phyloP scores from a whole-genome alignment of 2,113 vertebrate species.

The Benitochromis conjunctus region DNA sequence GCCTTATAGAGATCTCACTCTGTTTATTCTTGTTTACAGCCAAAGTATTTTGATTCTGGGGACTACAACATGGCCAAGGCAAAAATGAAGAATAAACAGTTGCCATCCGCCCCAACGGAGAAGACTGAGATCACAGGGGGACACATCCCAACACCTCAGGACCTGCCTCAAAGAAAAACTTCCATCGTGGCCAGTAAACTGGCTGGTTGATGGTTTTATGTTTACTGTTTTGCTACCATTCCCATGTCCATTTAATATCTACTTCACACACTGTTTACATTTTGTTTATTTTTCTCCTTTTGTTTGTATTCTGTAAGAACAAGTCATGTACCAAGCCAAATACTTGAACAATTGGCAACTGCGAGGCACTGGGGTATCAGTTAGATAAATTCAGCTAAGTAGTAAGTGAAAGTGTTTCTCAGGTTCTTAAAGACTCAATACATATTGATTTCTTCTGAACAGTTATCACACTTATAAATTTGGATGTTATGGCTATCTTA shows the following conservation, averaged over 20 bases:
- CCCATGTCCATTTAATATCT: constrained; percentile 73
- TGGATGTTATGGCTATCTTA: not conserved
- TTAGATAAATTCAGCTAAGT: not conserved
- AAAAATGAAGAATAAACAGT: constrained; percentile 97
- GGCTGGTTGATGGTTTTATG: constrained; percentile 84
- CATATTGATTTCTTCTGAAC: not conserved
- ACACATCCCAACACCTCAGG: constrained; percentile 98
- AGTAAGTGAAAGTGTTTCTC: not conserved
- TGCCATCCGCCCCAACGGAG: constrained; percentile 85
- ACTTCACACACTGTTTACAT: constrained; percentile 30
- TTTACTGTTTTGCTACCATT: constrained; percentile 79
- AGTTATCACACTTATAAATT: not conserved
- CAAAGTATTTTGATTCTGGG: constrained; percentile 98
- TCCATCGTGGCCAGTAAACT: constrained; percentile 97
- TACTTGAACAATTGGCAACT: constrained; percentile 9
- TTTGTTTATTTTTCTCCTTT: constrained; percentile 2
- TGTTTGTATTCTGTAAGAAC: constrained; percentile 37
- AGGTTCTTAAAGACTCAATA: not conserved
- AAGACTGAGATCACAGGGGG: constrained; percentile 96
- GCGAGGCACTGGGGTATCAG: not conserved
- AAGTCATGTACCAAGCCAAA: constrained; percentile 27
- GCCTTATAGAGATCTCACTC: not conserved
- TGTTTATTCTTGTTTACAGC: constrained; percentile 67
- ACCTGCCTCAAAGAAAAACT: constrained; percentile 95
- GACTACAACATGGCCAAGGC: constrained; percentile 99